Conservation (phyloP, 2,797 vertebrate genomes). For the Sphenopsis melanotis region DNA sequence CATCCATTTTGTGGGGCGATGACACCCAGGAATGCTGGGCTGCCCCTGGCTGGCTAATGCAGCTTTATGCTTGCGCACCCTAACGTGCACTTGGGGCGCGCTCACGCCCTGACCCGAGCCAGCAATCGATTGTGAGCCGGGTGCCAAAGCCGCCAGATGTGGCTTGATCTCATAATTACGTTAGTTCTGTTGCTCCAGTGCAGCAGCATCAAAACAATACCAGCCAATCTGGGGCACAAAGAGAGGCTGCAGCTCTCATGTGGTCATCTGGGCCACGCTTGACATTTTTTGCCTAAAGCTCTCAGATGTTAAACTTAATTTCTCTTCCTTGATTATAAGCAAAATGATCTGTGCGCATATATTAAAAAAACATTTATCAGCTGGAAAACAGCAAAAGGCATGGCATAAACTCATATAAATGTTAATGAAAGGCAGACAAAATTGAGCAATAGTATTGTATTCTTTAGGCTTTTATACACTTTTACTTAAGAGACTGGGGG, state of each 20-base stretch:
- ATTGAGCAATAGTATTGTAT: neutral
- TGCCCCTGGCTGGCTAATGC: constrained; percentile 69
- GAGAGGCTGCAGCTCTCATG: neutral
- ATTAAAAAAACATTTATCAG: constrained; percentile 53
- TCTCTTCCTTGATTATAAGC: constrained; percentile 50
- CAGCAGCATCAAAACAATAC: constrained; percentile 77
- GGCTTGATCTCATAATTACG: constrained; percentile 79
- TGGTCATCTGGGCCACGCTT: constrained; percentile 33
- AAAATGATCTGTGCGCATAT: constrained; percentile 9
- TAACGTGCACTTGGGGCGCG: constrained; percentile 77
- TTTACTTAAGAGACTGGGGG: neutral
- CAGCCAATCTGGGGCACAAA: constrained; percentile 44
- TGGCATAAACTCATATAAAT: constrained; percentile 19
- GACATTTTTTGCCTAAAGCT: constrained; percentile 5
- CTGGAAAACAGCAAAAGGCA: constrained; percentile 20
- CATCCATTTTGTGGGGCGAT: constrained; percentile 68
- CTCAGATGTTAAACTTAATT: constrained; percentile 30
- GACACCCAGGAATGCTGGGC: constrained; percentile 56
- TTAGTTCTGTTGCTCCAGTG: constrained; percentile 70
- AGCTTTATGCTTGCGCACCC: constrained; percentile 86
- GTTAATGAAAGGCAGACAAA: constrained; percentile 49
- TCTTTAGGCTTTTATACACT: neutral
- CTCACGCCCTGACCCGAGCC: constrained; percentile 75
- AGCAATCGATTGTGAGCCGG: constrained; percentile 71
- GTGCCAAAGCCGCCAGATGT: constrained; percentile 85